phyloP scores from a whole-genome alignment of 1,140 invertebrate species.

The Leptinotarsa defecta region DNA sequence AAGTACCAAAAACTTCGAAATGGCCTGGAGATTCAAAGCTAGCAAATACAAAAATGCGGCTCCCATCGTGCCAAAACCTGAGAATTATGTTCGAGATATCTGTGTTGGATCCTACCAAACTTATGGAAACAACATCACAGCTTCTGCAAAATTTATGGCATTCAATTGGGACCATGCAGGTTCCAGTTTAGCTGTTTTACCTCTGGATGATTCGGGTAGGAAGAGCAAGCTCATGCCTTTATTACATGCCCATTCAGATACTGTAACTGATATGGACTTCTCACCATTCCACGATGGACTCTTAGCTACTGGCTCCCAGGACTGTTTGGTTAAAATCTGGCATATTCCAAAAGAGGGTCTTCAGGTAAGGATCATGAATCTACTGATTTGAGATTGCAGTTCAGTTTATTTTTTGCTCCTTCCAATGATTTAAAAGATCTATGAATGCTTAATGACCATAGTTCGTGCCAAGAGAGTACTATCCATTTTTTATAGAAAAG shows the following conservation, averaged over 20 bases:
- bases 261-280: conserved; percentile 93
- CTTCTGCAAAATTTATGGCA: conserved; percentile 89
- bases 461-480: too few species aligned
- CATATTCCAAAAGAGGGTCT: conserved; percentile 80
- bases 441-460: too few species aligned
- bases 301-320: conserved; percentile 87
- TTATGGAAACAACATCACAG: conserved; percentile 91
- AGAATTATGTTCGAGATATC: conserved; percentile 87
- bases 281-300: conserved; percentile 93
- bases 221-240: conserved; percentile 84
- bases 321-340: conserved; percentile 88
- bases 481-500: too few species aligned
- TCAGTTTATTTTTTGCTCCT: too few species aligned
- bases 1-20: conserved; percentile 50
- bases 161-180: conserved; percentile 89
- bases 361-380: conserved; percentile 40
- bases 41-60: conserved; percentile 97
- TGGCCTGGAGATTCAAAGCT: conserved; percentile 95
- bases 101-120: conserved; percentile 88
- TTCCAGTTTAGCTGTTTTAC: conserved; percentile 83
- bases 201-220: conserved; percentile 79
- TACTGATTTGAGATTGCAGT: too few species aligned
- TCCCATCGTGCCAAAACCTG: conserved; percentile 88
- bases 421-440: too few species aligned
- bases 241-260: conserved; percentile 83